Conservation (phyloP, 2,888 invertebrate species). For the Sceliomorpha sp. region DNA sequence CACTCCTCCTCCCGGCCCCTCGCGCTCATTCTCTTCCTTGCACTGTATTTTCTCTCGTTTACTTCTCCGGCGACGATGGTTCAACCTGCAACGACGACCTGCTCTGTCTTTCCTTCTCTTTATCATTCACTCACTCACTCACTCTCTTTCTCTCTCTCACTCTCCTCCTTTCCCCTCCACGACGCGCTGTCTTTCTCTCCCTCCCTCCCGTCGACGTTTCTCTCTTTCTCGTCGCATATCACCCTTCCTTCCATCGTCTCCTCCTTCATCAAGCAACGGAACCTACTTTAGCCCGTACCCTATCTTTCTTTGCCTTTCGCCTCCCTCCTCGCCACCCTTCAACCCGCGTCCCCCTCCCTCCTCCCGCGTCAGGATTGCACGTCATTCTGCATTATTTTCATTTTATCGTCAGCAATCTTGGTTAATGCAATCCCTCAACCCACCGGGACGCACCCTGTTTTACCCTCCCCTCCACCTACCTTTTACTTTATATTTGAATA, state of each 20-base stretch:
- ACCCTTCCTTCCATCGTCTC: slow-evolving; percentile 23
- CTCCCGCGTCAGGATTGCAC: slow-evolving; percentile 62
- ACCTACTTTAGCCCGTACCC: slow-evolving; percentile 70
- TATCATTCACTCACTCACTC: too few relatives aligned
- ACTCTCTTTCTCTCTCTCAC: slow-evolving; percentile 4
- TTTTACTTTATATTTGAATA: slow-evolving; percentile 77
- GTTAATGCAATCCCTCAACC: slow-evolving; percentile 75
- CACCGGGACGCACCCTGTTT: slow-evolving; percentile 40
- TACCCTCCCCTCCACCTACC: slow-evolving; percentile 55
- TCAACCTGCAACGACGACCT: slow-evolving; percentile 37
- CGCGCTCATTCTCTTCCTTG: too few relatives aligned
- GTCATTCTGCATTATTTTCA: slow-evolving; percentile 79
- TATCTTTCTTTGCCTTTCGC: slow-evolving; percentile 66
- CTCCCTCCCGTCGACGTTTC: slow-evolving; percentile 18
- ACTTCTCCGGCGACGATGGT: slow-evolving; percentile 27
- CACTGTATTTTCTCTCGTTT: slow-evolving; percentile 30
- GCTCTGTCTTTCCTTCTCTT: too few relatives aligned
- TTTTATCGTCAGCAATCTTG: slow-evolving; percentile 80
- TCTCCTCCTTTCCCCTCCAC: slow-evolving; percentile 10
- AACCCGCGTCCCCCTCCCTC: slow-evolving; percentile 27
- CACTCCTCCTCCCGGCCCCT: too few relatives aligned
- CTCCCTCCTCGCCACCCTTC: too few relatives aligned
- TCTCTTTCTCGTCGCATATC: too few relatives aligned
- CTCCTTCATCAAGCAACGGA: slow-evolving; percentile 57
- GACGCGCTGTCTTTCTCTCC: slow-evolving; percentile 25